A percentile compares a stretch with the other conserved stretches of the same genome.
These are phyloP conservation scores for Parasteatoda lunata DNA, from an alignment of 2,888 invertebrate genomes.

Conservation along the genomic window DNA sequence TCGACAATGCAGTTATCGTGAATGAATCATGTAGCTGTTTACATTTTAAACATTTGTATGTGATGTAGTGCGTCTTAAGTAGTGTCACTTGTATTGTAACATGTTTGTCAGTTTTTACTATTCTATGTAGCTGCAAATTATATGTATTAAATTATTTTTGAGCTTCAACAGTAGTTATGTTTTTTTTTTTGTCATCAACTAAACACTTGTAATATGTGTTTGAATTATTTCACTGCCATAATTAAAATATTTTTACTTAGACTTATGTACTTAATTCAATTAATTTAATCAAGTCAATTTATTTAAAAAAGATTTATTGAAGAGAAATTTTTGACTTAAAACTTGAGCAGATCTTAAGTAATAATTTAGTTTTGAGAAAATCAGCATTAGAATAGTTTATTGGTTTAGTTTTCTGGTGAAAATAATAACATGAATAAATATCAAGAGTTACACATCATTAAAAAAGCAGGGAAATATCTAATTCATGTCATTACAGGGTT, in stretches of 20 bases:
- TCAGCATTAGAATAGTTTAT: not conserved
- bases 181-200: not conserved
- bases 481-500: no score
- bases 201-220: no score
- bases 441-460: no score
- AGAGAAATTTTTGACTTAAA: not conserved
- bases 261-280: not conserved
- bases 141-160: slow-evolving; percentile 69
- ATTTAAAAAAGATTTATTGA: not conserved
- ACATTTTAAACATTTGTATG: slow-evolving; percentile 66
- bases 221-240: no score
- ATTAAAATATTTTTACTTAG: not conserved
- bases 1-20: slow-evolving; percentile 61
- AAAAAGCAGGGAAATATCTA: no score
- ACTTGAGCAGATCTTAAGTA: not conserved
- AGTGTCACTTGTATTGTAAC: slow-evolving; percentile 66
- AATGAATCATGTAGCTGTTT: slow-evolving; percentile 65
- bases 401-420: no score
- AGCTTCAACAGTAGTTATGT: slow-evolving; percentile 26
- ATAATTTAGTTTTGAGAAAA: not conserved
- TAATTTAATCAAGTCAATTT: not conserved
- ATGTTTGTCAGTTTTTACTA: slow-evolving; percentile 68
- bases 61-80: slow-evolving; percentile 61
- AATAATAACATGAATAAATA: no score
- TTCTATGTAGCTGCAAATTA: slow-evolving; percentile 65